Evolutionary conservation across 2,113 vertebrate species (phyloP).

Genomic region (Raphicerus campestris): DNA sequence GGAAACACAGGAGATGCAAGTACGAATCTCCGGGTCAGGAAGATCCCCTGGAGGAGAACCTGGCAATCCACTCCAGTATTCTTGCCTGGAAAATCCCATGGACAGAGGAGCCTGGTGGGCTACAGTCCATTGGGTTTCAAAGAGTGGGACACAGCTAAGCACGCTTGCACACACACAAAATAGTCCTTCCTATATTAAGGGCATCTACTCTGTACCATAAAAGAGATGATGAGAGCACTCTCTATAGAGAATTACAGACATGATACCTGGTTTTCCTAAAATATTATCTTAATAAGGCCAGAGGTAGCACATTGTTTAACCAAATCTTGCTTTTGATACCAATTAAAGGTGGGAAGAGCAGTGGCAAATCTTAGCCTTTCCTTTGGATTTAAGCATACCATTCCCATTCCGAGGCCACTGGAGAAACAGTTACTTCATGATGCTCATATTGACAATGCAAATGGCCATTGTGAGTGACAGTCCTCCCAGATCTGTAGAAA

Average conservation of each 20-base stretch:
- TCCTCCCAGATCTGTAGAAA: background rate
- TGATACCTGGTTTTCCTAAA: background rate
- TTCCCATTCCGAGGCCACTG: background rate
- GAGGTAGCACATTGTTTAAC: background rate
- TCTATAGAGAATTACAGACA: background rate
- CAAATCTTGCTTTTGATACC: background rate
- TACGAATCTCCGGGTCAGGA: background rate
- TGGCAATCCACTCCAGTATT: background rate
- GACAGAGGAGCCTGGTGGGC: background rate
- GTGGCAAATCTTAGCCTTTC: background rate
- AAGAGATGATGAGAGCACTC: background rate
- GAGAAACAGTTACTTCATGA: background rate
- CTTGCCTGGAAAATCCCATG: background rate
- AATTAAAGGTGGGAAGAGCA: background rate
- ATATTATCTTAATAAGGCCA: background rate
- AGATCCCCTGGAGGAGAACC: background rate
- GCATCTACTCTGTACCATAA: background rate
- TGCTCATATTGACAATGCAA: background rate
- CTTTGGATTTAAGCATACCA: background rate
- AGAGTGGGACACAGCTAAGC: background rate
- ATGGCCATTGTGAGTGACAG: background rate
- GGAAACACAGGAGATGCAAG: background rate
- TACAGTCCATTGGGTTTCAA: background rate
- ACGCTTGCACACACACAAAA: too few species aligned
- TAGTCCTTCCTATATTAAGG: background rate